These are phyloP conservation scores for Hybos culiciformis DNA, from an alignment of 2,888 invertebrate species.

Conservation along the genomic window DNA sequence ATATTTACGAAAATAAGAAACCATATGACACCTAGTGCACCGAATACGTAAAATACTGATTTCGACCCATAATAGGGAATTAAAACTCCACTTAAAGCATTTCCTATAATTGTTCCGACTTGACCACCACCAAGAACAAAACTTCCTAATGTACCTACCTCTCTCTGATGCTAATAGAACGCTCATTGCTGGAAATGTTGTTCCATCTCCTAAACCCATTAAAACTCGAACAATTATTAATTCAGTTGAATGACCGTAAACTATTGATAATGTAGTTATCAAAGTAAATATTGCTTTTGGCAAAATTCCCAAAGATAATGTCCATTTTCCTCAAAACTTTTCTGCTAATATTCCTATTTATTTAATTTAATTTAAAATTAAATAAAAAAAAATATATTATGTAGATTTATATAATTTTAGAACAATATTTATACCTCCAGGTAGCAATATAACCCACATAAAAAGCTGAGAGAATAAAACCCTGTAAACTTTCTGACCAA, in stretches of 20 bases:
- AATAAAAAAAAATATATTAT: too few relatives aligned
- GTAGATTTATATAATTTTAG: too few relatives aligned
- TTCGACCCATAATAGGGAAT: conserved; percentile 57
- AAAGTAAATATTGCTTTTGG: conserved; percentile 71
- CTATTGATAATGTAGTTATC: conserved; percentile 61
- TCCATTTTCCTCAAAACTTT: conserved; percentile 72
- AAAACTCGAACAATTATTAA: conserved; percentile 60
- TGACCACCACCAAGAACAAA: conserved; percentile 68
- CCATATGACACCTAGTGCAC: conserved; percentile 60
- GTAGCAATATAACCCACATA: too few relatives aligned
- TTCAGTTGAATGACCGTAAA: conserved; percentile 46
- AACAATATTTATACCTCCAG: too few relatives aligned
- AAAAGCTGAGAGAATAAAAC: too few relatives aligned
- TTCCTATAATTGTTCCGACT: conserved; percentile 48
- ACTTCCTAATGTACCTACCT: conserved; percentile 64
- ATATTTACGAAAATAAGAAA: conserved; percentile 49
- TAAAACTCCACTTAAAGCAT: conserved; percentile 54
- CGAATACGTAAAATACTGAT: conserved; percentile 69
- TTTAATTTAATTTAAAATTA: too few relatives aligned
- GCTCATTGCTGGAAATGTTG: conserved; percentile 72
- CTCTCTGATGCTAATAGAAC: conserved; percentile 57
- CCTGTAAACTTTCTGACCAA: too few relatives aligned
- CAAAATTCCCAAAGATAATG: conserved; percentile 66
- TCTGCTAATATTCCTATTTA: conserved; percentile 66
- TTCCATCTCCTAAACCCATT: conserved; percentile 76